These are phyloP conservation scores for Ptiloglossa arizonensis DNA, from an alignment of 1,140 invertebrate genomes.

Conservation along the genomic window DNA sequence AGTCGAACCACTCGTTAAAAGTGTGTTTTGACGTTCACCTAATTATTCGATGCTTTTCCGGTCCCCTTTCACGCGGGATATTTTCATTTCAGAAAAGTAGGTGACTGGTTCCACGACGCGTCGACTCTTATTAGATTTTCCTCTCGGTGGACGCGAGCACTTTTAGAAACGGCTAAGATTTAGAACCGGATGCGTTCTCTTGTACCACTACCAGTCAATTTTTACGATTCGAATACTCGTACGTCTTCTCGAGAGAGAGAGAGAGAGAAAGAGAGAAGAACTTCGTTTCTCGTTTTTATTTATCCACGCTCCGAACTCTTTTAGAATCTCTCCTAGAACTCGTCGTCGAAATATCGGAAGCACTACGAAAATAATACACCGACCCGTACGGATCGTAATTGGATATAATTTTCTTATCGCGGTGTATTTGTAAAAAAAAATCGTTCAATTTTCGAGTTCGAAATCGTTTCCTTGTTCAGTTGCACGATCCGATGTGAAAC, in stretches of 20 bases:
- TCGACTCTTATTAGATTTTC: conserved; percentile 30
- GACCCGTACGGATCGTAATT: no score
- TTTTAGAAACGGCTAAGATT: conserved; percentile 38
- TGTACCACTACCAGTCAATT: neutral
- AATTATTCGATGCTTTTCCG: conserved; percentile 9
- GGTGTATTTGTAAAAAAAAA: no score
- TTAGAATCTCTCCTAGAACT: no score
- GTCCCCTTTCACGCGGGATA: neutral
- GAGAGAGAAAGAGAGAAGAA: no score
- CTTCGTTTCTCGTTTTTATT: no score
- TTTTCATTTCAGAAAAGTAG: conserved; percentile 17
- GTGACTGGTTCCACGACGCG: neutral
- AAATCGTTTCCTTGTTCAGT: no score
- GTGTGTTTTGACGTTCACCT: neutral
- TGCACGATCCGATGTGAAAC: no score
- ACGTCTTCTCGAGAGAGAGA: neutral
- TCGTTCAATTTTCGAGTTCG: no score
- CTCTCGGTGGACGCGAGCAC: neutral
- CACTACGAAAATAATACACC: no score
- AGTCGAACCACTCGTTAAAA: neutral
- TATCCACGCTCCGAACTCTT: no score
- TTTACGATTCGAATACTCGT: neutral
- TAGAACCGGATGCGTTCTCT: neutral
- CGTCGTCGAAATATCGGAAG: no score
- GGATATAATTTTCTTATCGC: no score